Evolutionary conservation across 2,888 invertebrate genomes (phyloP), one percentile per base, ranked within the genome.

Genomic region (Melinaea menophilus): DNA sequence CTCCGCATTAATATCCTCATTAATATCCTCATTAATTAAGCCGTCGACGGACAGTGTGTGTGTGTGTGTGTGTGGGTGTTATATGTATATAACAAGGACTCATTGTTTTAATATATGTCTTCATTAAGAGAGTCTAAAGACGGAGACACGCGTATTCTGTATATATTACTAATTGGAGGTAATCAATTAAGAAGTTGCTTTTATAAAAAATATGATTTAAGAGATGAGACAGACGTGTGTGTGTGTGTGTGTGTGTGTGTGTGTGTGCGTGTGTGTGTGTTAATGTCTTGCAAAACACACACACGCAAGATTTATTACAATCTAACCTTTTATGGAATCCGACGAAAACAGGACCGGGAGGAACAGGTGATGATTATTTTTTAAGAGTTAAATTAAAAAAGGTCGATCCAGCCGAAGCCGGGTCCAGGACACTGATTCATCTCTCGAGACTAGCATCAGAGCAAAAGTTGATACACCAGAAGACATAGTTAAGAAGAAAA

Each of bases 401-500:
- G 54, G 62, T 73, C 71, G 72, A 69, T 68, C 72, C 71, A 67
- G 69, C 78, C 77, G 70, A 71, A 67, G 69, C 78, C 77, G 70
- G 72, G 75, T 71, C 76, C 67, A 71, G 73, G 75, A 73, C 78
- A 77, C 73, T 81, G 79, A 82, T 82, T 81, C 81, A 82, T 84
- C 78, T 79, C 82, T 84, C 82, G 82, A 79, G 80, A 76, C 72
- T 72, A 73, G 75, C 76, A 76, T 77, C 75, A 75, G 7, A 7
- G 41, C 11, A 9, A 41, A 37, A 41, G 11, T 41, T 41, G 41
- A 9, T 9, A 41, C 11, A 41, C 5, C 41, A 9, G 41, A 41
- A 9, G 3, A 41, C 7, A 9, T 9, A 41, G 41, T 7, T 22
- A 22, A 22, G 22, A 22, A 22, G 22, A 1, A 22, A 22, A 22